Conservation (phyloP, 2,888 invertebrate genomes). For the Eristalis arbustorum region DNA sequence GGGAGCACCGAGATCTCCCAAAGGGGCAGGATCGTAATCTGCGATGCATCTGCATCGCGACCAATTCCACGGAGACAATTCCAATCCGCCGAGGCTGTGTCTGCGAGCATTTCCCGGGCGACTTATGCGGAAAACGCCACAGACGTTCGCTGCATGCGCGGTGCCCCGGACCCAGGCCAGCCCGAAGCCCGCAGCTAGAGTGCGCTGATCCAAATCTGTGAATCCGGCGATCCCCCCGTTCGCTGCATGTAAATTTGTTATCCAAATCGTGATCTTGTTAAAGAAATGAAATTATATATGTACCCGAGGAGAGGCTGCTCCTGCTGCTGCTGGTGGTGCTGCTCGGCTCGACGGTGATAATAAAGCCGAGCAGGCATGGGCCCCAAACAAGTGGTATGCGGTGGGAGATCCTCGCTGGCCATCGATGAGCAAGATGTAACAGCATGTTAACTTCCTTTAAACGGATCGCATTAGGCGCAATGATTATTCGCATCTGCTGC, state of each 20-base stretch:
- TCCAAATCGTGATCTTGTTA: conserved; percentile 74
- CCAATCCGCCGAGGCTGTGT: conserved; percentile 2
- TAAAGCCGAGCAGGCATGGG: conserved; percentile 30
- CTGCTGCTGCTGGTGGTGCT: conserved; percentile 23
- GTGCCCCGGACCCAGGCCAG: not conserved
- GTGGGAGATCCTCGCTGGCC: conserved; percentile 43
- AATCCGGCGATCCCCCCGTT: conserved; percentile 28
- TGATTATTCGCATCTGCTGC: conserved; percentile 61
- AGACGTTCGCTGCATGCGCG: conserved; percentile 10
- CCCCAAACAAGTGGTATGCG: conserved; percentile 39
- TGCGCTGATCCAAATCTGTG: conserved; percentile 55
- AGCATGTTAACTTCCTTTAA: conserved; percentile 68
- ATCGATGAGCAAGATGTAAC: conserved; percentile 70
- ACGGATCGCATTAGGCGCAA: conserved; percentile 69
- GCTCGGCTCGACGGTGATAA: conserved; percentile 40
- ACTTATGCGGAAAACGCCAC: conserved; percentile 66
- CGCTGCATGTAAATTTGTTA: conserved; percentile 73
- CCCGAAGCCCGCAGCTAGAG: conserved; percentile 16
- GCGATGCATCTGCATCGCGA: conserved; percentile 58
- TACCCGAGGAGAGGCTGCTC: conserved; percentile 23
- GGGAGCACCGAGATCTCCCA: conserved; percentile 33
- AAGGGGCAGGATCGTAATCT: conserved; percentile 58
- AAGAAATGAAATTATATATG: conserved; percentile 69
- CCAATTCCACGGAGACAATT: conserved; percentile 58
- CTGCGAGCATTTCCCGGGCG: conserved; percentile 23